Evolutionary conservation across 2,888 invertebrate genomes (phyloP), one percentile per base, ranked within the genome.

Genomic region (Actias luna): DNA sequence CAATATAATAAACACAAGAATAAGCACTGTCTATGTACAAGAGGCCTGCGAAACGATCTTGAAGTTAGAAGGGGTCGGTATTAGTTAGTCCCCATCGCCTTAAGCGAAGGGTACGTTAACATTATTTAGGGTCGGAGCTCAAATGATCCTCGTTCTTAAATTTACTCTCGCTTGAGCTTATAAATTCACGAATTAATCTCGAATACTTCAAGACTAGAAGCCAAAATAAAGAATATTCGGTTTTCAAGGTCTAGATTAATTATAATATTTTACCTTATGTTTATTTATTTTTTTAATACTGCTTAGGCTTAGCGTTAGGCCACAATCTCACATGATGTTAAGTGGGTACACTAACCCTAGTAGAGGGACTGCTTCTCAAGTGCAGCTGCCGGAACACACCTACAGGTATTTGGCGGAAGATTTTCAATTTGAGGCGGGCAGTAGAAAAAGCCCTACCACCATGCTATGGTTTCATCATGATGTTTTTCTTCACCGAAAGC

Each of bases 31-130:
- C 46, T 8, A 50, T 50, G 10, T 50, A 25, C 46, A 50, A 22
- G 25, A 25, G 46, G 22, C 25, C 46, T 12, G 12, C 22, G 46
- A 12, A 50, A 16, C 46, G 12, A 50, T n/a, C 29, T 8, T 55
- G 55, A n/a, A 55, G n/a, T 29, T 55, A 29, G n/a, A 29, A 55
- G 16, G 55, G 25, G 29, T 46, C 33, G 63, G 64, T 71, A 69
- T 71, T 66, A 64, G 63, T 71, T 66, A 64, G 63, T 57, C 35
- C 58, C 62, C 57, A 66, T 66, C 58, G 70, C 76, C 71, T 68
- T 25, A 67, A 73, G 80, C 79, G 62, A 72, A 69, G 63, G 71
- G 70, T 66, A 59, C 69, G 67, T 71, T 77, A 73, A 79, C 75
- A 76, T 79, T 69, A 69, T 64, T 71, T 71, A 65, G 55, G 29